Base-by-base conservation (phyloP, 2,888 invertebrate genomes). In the Parnassius smintheus region DNA sequence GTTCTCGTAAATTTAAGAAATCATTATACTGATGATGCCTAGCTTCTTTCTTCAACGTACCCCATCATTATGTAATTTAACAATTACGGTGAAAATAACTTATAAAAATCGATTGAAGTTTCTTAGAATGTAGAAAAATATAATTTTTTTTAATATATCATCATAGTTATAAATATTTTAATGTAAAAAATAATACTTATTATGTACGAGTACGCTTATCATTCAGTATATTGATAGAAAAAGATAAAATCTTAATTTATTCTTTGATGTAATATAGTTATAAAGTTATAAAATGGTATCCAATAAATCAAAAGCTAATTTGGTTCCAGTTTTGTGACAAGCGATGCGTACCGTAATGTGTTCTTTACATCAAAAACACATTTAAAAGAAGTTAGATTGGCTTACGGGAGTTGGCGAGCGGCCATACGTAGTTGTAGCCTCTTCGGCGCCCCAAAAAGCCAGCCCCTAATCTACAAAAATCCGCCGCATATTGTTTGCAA, bases 371-470 rank as follows among this genome's bases (percentile, higher is more conserved):
- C 90, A 91, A 91, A 91, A 91, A 91, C 90, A 90, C 88, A 90
- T 91, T 91, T 91, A 90, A 89, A 91, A 90, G 89, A 91, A 91
- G 91, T 91, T 91, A 91, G 86, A 91, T 91, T 91, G 90, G 91
- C 90, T 91, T 88, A 88, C 82, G 75, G 83, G 86, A 89, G 87
- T 89, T 89, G 90, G 89, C 89, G 82, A 73, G 75, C 80, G 83
- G 85, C 88, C 90, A 90, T 86, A 85, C 85, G 77, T 84, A 83
- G 82, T 83, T 83, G 80, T 83, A 85, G 86, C 83, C 85, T 85
- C 82, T 79, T 79, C 80, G 86, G 83, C 86, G 85, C 83, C 83
- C 80, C 78, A 76, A 52, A 35, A 83, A 86, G 84, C 83, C 84
- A 71, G 80, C 78, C 35, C 83, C 80, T 90, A 90, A 90, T 91